A percentile compares a stretch with the other conserved stretches of the same genome.
Evolutionary conservation across 2,888 invertebrate genomes (phyloP).

Genomic region (Monopis laevigella): DNA sequence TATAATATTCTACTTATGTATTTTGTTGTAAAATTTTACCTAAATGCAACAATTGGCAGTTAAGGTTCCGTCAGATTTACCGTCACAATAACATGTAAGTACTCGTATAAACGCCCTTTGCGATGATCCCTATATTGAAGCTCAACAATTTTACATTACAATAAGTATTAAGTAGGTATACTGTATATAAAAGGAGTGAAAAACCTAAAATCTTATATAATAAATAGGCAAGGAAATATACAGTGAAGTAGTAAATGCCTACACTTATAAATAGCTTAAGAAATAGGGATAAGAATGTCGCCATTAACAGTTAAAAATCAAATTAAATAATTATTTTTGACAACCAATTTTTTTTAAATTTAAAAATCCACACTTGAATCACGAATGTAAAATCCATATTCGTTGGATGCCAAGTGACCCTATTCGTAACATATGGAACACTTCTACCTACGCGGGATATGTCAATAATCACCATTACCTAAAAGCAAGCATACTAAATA

Average conservation of each 20-base stretch:
- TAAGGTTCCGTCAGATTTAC: background rate
- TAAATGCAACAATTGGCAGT: background rate
- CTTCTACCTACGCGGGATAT: constrained; percentile 64
- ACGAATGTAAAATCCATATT: too few relatives aligned
- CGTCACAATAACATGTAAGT: background rate
- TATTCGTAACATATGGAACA: too few relatives aligned
- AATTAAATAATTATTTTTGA: too few relatives aligned
- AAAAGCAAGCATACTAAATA: constrained; percentile 47
- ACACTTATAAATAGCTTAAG: constrained; percentile 63
- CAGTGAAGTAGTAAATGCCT: constrained; percentile 50
- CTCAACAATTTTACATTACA: constrained; percentile 34
- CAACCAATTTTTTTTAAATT: too few relatives aligned
- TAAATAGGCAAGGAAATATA: constrained; percentile 57
- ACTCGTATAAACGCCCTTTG: constrained; percentile 22
- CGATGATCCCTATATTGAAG: background rate
- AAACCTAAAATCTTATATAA: constrained; percentile 59
- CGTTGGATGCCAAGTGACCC: too few relatives aligned
- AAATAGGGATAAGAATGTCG: constrained; percentile 29
- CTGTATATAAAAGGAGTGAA: constrained; percentile 65
- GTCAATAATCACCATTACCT: constrained; percentile 61
- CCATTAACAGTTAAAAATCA: too few relatives aligned
- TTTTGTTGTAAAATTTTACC: background rate
- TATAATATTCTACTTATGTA: constrained; percentile 42
- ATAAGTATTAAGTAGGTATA: constrained; percentile 40
- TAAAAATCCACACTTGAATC: too few relatives aligned